Evolutionary conservation across 2,888 invertebrate species (phyloP), one percentile per base, ranked within the genome.

Genomic region (Lordiphosa andalusiaca): DNA sequence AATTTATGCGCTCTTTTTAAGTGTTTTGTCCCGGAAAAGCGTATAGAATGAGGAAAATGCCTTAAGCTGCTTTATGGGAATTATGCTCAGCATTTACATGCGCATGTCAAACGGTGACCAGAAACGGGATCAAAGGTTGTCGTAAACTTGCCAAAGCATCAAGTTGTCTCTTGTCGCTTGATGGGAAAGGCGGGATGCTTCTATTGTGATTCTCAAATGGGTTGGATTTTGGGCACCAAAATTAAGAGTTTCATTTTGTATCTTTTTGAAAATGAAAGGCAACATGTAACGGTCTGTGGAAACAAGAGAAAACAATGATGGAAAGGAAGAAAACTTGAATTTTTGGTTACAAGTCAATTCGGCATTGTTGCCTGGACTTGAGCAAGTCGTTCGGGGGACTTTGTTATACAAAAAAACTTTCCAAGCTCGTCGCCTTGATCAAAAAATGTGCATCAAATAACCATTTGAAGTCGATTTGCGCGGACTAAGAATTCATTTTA

Each of bases 1-100:
- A 71, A 73, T 66, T 61, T 48, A 46, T 69, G 67, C 62, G 65
- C 71, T 71, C 65, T 67, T 77, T 80, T 74, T 65, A 60, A 67
- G 76, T 76, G 70, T 73, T 73, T 76, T 66, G 72, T 69, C 36
- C 62, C 73, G 84, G 84, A 77, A 77, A 77, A 75, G 63, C 58
- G 64, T 50, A 62, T 51, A 62, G 49, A 40, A 33, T 25, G 33
- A 42, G 21, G 66, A 62, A 81, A 78, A 78, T 78, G 82, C 77
- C 75, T 59, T 80, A 80, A 80, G 78, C 78, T 74, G 72, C 80
- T 80, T 80, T 84, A 82, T 67, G 75, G 80, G 84, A 72, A 80
- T 80, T 84, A 80, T 67, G 64, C 53, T 47, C 61, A 30, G 67
- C 72, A 69, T 78, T 72, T 82, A 83, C 78, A 74, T 61, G 72